These are phyloP conservation scores for Cheirogaleus medius DNA, from an alignment of 2,113 vertebrate species.

Conservation along the genomic window DNA sequence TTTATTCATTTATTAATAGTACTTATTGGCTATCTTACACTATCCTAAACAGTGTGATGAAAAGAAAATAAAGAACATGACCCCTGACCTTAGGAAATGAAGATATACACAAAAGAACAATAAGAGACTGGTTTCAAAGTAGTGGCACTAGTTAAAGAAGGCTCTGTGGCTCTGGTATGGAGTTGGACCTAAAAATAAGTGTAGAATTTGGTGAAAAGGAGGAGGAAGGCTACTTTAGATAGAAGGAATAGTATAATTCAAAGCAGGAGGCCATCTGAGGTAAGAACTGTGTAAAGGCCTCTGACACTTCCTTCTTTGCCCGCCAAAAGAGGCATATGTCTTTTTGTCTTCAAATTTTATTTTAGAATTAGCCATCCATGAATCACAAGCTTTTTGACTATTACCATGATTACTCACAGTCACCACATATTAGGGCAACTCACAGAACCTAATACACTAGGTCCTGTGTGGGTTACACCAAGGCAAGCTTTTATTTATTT, in stretches of 20 bases:
- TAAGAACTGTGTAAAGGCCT: not conserved
- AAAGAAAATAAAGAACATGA: constrained; percentile 36
- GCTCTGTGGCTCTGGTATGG: not conserved
- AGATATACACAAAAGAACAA: constrained; percentile 37
- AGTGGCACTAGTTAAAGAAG: not conserved
- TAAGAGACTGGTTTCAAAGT: constrained; percentile 3
- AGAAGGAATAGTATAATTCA: not conserved
- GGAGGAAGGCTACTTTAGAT: not conserved
- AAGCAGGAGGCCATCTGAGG: constrained; percentile 37
- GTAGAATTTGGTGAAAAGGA: constrained; percentile 7
- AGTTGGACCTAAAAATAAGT: not conserved
- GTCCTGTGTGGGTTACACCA: not conserved
- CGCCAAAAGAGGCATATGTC: not conserved
- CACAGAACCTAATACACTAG: not conserved
- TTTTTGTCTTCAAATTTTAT: constrained; percentile 53
- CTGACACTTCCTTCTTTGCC: constrained; percentile 26
- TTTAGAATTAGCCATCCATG: constrained; percentile 26
- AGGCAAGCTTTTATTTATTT: constrained; percentile 40
- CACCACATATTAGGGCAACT: not conserved
- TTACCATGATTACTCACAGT: not conserved
- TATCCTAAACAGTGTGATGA: not conserved
- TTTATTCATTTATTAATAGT: constrained; percentile 3
- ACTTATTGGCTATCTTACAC: not conserved
- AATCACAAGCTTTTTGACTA: not conserved
- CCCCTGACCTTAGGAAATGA: not conserved